Percentiles rank a stretch among this genome's conserved stretches.
Conservation (phyloP, 2,113 vertebrate species). For the Scophthalmus maximus region DNA sequence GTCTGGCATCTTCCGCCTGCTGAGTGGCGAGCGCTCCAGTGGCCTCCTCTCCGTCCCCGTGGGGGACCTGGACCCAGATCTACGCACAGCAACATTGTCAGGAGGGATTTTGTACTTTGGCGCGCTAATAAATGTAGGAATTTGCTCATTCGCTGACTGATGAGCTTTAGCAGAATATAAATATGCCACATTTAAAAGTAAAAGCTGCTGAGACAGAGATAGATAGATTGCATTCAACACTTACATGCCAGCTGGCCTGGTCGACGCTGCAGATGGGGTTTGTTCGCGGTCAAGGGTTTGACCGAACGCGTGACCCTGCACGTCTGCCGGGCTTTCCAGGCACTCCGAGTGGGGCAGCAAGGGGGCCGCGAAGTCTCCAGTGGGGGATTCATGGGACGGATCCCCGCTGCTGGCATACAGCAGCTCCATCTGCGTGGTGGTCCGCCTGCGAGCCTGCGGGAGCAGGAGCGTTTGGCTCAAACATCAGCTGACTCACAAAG, state of each 20-base stretch:
- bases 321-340: slow-evolving; percentile 77
- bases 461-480: slow-evolving; percentile 11
- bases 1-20: slow-evolving; percentile 76
- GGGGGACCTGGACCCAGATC: slow-evolving; percentile 91
- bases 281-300: slow-evolving; percentile 86
- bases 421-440: slow-evolving; percentile 97
- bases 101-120: background rate
- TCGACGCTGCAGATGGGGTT: slow-evolving; percentile 83
- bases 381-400: slow-evolving; percentile 78
- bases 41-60: slow-evolving; percentile 82
- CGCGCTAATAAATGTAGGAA: background rate
- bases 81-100: slow-evolving; percentile 52
- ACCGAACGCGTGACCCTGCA: slow-evolving; percentile 73
- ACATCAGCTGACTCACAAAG: slow-evolving; percentile 14
- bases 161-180: background rate
- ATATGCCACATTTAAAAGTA: background rate
- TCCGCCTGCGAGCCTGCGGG: slow-evolving; percentile 91
- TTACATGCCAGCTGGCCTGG: slow-evolving; percentile 90
- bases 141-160: too few relatives aligned
- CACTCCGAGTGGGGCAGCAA: slow-evolving; percentile 81
- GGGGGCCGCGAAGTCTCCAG: slow-evolving; percentile 83
- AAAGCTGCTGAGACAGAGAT: background rate
- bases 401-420: slow-evolving; percentile 92
- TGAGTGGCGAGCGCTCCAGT: slow-evolving; percentile 87
- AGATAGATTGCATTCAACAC: slow-evolving; percentile 62